Conservation (phyloP, 2,113 vertebrate species). For the Stegostoma tigrinum region DNA sequence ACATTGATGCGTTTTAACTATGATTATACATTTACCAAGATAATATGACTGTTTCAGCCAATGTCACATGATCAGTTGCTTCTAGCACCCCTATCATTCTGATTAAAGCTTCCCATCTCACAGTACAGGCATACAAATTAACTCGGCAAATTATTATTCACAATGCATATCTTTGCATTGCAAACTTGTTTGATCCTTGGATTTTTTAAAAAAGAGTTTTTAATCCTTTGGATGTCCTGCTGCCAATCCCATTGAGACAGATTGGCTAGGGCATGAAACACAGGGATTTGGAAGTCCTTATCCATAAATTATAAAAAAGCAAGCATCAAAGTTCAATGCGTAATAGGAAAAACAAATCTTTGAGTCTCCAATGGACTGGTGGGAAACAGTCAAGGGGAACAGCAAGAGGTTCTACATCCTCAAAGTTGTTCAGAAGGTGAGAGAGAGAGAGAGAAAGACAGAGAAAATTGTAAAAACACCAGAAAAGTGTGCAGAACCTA, state of each 20-base stretch:
- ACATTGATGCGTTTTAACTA: neutral
- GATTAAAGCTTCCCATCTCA: neutral
- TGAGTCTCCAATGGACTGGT: no score
- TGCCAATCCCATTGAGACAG: neutral
- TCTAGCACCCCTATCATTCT: no score
- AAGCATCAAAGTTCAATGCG: no score
- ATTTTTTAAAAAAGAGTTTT: neutral
- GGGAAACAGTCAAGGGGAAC: no score
- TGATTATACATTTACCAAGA: neutral
- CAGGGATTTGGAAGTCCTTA: no score
- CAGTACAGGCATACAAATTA: neutral
- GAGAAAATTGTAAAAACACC: no score
- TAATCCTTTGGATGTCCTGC: neutral
- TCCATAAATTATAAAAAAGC: no score
- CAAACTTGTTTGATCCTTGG: neutral
- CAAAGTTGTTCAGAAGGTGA: no score
- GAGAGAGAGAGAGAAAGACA: no score
- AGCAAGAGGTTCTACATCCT: no score
- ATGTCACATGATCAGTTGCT: neutral
- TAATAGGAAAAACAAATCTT: no score
- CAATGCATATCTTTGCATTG: neutral
- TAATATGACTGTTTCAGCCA: neutral
- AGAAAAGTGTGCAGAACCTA: no score
- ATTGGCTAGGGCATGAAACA: neutral
- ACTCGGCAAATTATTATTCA: neutral